Evolutionary conservation across 2,888 invertebrate genomes (phyloP), one percentile per base, ranked within the genome.

Genomic region (Tuta absoluta): DNA sequence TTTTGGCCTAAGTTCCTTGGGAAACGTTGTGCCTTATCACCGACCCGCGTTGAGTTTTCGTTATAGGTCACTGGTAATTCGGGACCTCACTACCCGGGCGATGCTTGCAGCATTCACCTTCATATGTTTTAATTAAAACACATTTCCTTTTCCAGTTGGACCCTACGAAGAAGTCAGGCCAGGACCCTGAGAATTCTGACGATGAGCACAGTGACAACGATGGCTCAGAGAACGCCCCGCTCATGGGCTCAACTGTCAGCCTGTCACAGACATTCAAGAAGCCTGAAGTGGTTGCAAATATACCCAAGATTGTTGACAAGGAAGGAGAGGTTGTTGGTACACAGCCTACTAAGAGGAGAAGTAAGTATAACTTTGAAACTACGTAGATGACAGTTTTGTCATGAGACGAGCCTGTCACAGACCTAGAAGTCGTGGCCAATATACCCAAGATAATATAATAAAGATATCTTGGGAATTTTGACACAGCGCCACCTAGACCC

Each of bases 271-370:
- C 71, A 0, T 73, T 63, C 37, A 88, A 85, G 69, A 91, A 89
- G 60, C 89, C 91, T 0, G 91, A 89, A 69, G 88, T 91, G 45
- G 86, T 90, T n/a, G 79, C 88, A 62, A 89, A 91, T 60, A 75
- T 90, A 45, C 89, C 91, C 48, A 91, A 90, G 70, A 84, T 87
- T 1, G 77, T 78, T 0, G 84, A 82, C n/a, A 86, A 84, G 67
- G 67, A 82, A 77, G 65, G 79, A 79, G 33, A 75, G 77, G 77
- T 87, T 58, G 79, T 86, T 67, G 87, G 82, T 56, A 77, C 86
- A 2, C 92, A 91, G 67, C 91, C 92, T 23, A 81, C 85, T 69
- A 92, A 92, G 68, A 79, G 91, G 70, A 78, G 91, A 84, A 91
- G 91, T 91, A 63, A 88, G 91, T 89, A 67, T 67, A 2, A 48